Evolutionary conservation across 2,888 invertebrate genomes (phyloP), one percentile per base, ranked within the genome.

Genomic region (Platycnemis pennipes): DNA sequence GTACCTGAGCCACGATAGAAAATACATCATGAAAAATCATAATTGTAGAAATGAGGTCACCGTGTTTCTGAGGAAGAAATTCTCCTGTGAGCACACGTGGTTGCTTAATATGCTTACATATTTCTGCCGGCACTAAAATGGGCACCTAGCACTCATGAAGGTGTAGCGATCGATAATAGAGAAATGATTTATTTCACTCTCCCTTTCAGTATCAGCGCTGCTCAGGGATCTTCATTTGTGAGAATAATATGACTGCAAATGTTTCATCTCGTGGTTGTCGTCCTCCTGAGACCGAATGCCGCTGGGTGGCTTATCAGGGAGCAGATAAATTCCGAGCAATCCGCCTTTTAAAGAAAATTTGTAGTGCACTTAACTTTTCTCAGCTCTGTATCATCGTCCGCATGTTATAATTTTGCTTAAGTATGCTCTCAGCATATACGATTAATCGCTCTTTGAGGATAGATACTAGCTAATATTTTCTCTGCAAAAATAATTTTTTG

Each of bases 201-300:
- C 77, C 37, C 77, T 77, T 37, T 77, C 77, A 37, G 37, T 77
- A 77, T 77, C 77, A 37, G 77, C 77, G 77, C 77, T 77, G 31
- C 77, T 77, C 69, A 31, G 31, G 69, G 37, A 31, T 77, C 37
- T 8, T 13, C 26, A 13, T 77, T 16, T 77, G 3, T n/a, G 63
- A 63, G 63, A 63, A n/a, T 26, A 63, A 63, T 7, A 63, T 19
- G 22, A 77, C 13, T 3, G 31, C 11, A 16, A 37, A 77, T 77
- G 31, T 37, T 77, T 37, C 77, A 77, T 77, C 77, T 31, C 77
- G 37, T 77, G 37, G 77, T 37, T 37, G 7, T n/a, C 26, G n/a
- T n/a, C 56, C 56, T 7, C n/a, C 63, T 26, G 3, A 22, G 77
- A 37, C 37, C 31, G 37, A 37, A 37, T 8, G 63, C 22, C 7